These are phyloP conservation scores for Caenorhabditis doughertyi DNA, from an alignment of 2,888 invertebrate species.

Conservation along the genomic window DNA sequence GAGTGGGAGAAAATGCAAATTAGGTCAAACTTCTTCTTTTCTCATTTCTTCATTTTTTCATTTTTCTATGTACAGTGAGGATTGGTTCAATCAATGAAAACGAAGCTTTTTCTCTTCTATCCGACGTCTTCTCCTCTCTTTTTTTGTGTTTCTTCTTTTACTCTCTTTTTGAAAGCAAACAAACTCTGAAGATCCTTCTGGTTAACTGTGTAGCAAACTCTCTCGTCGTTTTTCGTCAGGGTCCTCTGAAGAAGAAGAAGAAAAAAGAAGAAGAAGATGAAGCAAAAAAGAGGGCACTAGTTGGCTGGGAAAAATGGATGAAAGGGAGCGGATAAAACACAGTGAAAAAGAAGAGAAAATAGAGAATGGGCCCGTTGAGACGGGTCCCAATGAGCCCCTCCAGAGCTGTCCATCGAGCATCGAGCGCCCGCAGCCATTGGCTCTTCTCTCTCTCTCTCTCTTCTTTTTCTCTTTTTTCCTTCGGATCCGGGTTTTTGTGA, in stretches of 20 bases:
- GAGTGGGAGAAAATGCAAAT: constrained; percentile 27
- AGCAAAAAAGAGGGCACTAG: constrained; percentile 41
- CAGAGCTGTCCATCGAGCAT: constrained; percentile 61
- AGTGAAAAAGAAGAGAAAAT: constrained; percentile 27
- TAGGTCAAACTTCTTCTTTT: constrained; percentile 29
- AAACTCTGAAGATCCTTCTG: constrained; percentile 18
- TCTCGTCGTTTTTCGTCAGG: constrained; percentile 40
- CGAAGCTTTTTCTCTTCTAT: constrained; percentile 17
- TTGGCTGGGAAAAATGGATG: constrained; percentile 45
- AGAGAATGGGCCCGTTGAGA: constrained; percentile 55
- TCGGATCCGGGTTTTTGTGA: constrained; percentile 26
- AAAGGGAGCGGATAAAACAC: constrained; percentile 52
- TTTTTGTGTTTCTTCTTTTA: constrained; percentile 6
- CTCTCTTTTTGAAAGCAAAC: constrained; percentile 19
- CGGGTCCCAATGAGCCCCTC: constrained; percentile 59
- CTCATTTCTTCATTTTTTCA: constrained; percentile 11
- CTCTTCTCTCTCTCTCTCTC: constrained; percentile 21
- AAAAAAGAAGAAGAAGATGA: constrained; percentile 29
- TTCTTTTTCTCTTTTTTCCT: constrained; percentile 1
- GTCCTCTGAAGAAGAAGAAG: constrained; percentile 30
- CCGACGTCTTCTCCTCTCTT: constrained; percentile 19
- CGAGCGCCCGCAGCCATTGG: constrained; percentile 60
- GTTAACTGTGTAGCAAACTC: constrained; percentile 21
- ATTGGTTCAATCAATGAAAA: constrained; percentile 26
- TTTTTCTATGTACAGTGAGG: constrained; percentile 7